Evolutionary conservation across 2,797 vertebrate genomes (phyloP).

Genomic region (Pantherophis vulpinus): DNA sequence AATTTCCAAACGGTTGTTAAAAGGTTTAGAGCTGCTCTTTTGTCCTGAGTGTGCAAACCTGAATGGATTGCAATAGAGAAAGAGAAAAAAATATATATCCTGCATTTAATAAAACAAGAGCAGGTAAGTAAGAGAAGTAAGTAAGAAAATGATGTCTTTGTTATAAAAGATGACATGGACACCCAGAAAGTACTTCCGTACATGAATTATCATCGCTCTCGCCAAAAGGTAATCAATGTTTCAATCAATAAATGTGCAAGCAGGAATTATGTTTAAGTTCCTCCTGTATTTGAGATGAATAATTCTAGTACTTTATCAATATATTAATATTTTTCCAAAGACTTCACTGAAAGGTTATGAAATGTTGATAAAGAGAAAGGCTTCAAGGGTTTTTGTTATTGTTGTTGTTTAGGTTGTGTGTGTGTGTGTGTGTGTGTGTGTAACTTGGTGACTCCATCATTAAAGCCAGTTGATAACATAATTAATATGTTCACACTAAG

Average conservation of each 20-base stretch:
- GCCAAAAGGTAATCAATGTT: neutral
- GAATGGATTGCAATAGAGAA: neutral
- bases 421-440: neutral
- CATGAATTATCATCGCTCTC: neutral
- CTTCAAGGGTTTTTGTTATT: neutral
- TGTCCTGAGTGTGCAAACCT: neutral
- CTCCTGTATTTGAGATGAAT: neutral
- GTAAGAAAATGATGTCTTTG: neutral
- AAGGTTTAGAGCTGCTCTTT: neutral
- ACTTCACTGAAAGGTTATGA: neutral
- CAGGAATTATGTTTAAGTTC: neutral
- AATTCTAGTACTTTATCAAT: neutral
- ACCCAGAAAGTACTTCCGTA: no score
- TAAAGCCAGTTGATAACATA: neutral
- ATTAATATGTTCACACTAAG: neutral
- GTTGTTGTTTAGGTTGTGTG: no score
- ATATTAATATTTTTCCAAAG: neutral
- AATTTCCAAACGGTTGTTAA: neutral
- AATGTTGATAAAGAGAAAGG: neutral
- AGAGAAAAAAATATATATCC: no score
- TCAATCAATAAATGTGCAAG: neutral
- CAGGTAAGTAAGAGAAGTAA: neutral
- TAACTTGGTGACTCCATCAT: neutral
- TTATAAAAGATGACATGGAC: neutral
- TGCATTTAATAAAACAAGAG: neutral